phyloP scores from a whole-genome alignment of 1,140 invertebrate genomes.

The Drosophila lacteicornis region DNA sequence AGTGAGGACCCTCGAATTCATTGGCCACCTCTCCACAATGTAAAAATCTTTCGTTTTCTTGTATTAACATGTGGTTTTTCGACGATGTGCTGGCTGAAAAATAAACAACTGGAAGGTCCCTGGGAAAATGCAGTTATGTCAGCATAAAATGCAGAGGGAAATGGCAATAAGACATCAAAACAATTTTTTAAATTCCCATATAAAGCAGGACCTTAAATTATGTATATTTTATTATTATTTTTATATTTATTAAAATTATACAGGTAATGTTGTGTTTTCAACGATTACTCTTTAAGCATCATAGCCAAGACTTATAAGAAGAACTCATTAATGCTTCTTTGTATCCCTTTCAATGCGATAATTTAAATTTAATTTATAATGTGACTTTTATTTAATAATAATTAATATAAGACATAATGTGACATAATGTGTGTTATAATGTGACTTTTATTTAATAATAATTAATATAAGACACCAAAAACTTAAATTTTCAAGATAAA shows the following conservation, averaged over 20 bases:
- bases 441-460: no score
- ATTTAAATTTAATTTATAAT: no score
- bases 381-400: no score
- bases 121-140: conserved; percentile 5
- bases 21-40: conserved; percentile 11
- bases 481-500: no score
- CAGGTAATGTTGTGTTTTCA: no score
- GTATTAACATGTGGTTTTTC: conserved; percentile 29
- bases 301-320: no score
- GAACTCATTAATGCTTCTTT: no score
- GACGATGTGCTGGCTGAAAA: not conserved
- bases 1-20: not conserved
- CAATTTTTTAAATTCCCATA: not conserved
- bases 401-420: no score
- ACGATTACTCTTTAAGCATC: no score
- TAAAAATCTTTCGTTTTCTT: conserved; percentile 9
- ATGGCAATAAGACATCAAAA: not conserved
- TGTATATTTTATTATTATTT: not conserved
- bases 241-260: not conserved
- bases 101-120: not conserved
- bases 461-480: no score
- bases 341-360: no score
- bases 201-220: not conserved
- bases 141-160: not conserved
- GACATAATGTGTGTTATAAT: no score